Conservation (phyloP, 2,888 invertebrate species). For the Thysanoteuthis rhombus region DNA sequence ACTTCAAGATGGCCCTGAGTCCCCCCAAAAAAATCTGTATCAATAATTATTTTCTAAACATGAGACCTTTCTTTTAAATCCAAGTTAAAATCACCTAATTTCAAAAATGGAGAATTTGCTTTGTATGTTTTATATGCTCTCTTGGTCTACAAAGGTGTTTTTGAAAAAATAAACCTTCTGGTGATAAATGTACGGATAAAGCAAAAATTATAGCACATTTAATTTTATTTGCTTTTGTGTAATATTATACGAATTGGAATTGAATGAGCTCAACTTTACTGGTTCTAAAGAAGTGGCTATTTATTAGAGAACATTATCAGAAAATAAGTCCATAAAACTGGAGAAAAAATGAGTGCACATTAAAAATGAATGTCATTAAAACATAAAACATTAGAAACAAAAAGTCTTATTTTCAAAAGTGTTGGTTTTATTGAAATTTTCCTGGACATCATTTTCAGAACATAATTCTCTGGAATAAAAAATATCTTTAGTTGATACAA, state of each 20-base stretch:
- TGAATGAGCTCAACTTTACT: neutral
- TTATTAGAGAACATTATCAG: neutral
- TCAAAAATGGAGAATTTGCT: too few relatives aligned
- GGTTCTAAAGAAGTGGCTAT: neutral
- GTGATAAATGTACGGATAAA: too few relatives aligned
- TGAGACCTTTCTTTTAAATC: too few relatives aligned
- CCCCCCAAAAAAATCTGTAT: too few relatives aligned
- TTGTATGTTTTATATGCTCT: too few relatives aligned
- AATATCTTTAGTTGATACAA: neutral
- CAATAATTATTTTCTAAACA: too few relatives aligned
- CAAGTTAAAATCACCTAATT: too few relatives aligned
- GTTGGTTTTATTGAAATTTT: neutral
- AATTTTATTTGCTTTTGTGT: neutral
- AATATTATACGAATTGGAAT: neutral
- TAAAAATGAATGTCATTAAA: neutral
- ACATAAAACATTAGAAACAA: neutral
- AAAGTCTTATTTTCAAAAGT: neutral
- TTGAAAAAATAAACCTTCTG: too few relatives aligned
- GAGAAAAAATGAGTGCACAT: neutral
- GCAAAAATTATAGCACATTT: too few relatives aligned
- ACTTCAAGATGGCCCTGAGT: too few relatives aligned
- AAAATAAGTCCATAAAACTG: neutral
- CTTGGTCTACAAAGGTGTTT: too few relatives aligned
- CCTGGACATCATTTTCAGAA: neutral
- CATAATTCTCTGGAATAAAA: neutral